phyloP scores from a whole-genome alignment of 2,888 invertebrate species.

The Alviniconcha strummeri region DNA sequence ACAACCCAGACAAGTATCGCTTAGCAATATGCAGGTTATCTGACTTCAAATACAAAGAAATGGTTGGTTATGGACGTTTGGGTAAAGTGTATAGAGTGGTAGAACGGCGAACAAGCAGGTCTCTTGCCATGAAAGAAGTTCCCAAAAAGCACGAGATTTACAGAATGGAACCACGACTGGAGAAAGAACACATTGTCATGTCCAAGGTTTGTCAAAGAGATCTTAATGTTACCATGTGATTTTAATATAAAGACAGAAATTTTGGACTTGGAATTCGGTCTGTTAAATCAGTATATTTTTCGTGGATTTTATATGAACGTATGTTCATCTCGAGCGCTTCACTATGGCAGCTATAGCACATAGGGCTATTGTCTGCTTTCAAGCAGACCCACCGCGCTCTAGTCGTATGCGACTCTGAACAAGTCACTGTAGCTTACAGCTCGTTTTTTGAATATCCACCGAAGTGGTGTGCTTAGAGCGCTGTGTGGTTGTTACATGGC shows the following conservation, averaged over 20 bases:
- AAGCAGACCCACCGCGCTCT: no score
- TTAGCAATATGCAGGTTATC: neutral
- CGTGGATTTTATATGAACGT: no score
- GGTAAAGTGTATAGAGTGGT: neutral
- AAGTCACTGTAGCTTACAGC: no score
- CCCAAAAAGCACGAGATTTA: neutral
- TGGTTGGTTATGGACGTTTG: neutral
- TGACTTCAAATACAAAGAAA: neutral
- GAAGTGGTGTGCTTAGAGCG: no score
- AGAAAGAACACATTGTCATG: neutral
- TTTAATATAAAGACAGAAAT: no score
- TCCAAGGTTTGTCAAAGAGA: neutral
- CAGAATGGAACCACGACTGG: neutral
- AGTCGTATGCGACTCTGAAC: no score
- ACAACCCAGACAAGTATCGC: neutral
- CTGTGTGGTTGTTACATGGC: no score
- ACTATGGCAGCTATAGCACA: no score
- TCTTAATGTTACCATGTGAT: no score
- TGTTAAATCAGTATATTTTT: neutral
- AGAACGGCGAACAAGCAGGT: neutral
- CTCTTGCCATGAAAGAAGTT: slow-evolving; percentile 5
- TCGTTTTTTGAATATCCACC: no score
- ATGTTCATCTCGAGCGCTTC: no score
- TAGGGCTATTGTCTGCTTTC: no score
- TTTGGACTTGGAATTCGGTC: neutral